A percentile compares a stretch with the other conserved stretches of the same genome.
These are phyloP conservation scores for Barypeithes pellucidus DNA, from an alignment of 2,888 invertebrate species.

Conservation along the genomic window DNA sequence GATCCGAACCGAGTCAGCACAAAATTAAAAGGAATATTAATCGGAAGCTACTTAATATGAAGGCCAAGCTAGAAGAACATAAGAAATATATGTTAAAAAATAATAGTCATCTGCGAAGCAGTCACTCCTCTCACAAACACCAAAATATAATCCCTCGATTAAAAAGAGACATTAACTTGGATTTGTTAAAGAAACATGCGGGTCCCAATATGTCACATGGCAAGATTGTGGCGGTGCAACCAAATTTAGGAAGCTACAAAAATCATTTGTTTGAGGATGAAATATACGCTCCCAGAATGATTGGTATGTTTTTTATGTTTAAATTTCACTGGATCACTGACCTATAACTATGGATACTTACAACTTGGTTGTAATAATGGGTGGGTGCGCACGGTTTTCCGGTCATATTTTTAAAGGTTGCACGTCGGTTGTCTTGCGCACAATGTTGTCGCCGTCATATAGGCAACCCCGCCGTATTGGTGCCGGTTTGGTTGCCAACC, in stretches of 20 bases:
- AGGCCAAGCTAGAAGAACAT: slow-evolving; percentile 35
- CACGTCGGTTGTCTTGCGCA: no score
- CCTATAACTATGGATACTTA: no score
- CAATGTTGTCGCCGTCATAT: no score
- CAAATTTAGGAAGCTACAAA: slow-evolving; percentile 9
- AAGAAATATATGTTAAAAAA: slow-evolving; percentile 34
- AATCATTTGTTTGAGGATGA: neutral
- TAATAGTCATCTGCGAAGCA: slow-evolving; percentile 11
- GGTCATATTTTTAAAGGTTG: no score
- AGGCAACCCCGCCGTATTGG: no score
- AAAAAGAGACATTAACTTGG: slow-evolving; percentile 62
- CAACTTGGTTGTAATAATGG: no score
- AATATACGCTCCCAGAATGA: neutral
- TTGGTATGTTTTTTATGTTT: slow-evolving; percentile 1
- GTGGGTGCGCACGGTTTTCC: no score
- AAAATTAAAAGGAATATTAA: slow-evolving; percentile 63
- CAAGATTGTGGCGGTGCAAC: neutral
- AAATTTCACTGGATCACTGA: no score
- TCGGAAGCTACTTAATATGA: slow-evolving; percentile 31
- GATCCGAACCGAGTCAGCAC: neutral
- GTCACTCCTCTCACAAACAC: neutral
- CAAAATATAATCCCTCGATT: neutral
- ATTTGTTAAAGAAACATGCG: slow-evolving; percentile 60
- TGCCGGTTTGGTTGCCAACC: no score
- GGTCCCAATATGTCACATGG: neutral